Base-by-base conservation (phyloP, 1,140 invertebrate species). In the Heliconius eleuchia region DNA sequence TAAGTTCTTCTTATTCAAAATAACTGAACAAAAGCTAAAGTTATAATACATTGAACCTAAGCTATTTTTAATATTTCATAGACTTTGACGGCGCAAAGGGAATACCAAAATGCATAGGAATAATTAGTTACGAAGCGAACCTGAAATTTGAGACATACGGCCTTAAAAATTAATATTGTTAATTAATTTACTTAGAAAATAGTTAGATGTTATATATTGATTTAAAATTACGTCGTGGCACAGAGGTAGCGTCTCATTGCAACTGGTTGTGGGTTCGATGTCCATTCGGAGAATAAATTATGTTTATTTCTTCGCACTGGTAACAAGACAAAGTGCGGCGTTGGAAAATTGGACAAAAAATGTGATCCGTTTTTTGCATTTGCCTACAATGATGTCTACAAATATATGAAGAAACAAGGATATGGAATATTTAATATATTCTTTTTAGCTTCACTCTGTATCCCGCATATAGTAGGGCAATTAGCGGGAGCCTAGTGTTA, bases 21-120 rank as follows among this genome's bases (percentile, higher is more conserved):
- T 16, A 37, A 76, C 27, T 16, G 27, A 70, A 77, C 76, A 81
- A 80, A 75, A 46, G 73, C 73, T 81, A 3, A 75, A 81, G 74
- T 78, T 75, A 23, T 23, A 23, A 23, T 23, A 78, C 73, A 78
- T 46, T 78, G 77, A 81, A 81, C 30, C 71, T 78, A 77, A 83
- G 76, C 76, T 87, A 89, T 88, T 91, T 89, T 87, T 86, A 91
- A 91, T 92, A 92, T 89, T 91, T 90, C 86, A 87, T 82, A 82
- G 83, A 88, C 87, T 90, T 89, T 88, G 89, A 90, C 87, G 82
- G 82, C 85, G 85, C 86, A 92, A 90, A 92, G 88, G 86, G 90
- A 92, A 90, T 91, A 88, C 84, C 87, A 89, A 91, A 91, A 91
- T 88, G 87, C 88, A 87, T 86, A 84, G 87, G 91, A 91, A 90